Conservation (phyloP, 2,113 vertebrate genomes). For the Paraplagusia blochii region DNA sequence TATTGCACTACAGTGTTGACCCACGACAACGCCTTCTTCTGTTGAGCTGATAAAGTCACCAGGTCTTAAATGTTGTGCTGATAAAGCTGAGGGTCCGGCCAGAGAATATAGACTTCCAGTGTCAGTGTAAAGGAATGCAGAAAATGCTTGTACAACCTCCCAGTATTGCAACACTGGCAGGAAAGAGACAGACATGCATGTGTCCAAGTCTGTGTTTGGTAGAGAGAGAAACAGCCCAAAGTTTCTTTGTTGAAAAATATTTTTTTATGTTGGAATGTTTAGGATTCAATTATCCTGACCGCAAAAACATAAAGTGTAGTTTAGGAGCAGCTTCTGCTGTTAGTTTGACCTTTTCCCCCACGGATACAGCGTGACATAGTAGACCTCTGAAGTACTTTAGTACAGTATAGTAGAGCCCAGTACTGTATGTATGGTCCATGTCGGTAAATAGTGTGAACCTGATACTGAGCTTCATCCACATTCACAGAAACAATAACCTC, state of each 20-base stretch:
- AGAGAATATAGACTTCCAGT: constrained; percentile 26
- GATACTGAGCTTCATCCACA: no score
- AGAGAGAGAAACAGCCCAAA: no score
- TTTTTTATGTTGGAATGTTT: constrained; percentile 13
- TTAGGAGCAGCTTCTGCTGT: not conserved
- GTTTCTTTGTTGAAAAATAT: not conserved
- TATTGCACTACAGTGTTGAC: not conserved
- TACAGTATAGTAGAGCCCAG: no score
- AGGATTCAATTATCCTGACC: not conserved
- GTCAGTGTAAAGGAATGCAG: constrained; percentile 60
- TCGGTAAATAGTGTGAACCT: no score
- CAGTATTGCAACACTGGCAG: constrained; percentile 44
- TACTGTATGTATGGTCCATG: no score
- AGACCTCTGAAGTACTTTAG: no score
- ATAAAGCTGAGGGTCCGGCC: constrained; percentile 43
- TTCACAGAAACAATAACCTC: no score
- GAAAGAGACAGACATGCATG: constrained; percentile 13
- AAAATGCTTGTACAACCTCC: constrained; percentile 69
- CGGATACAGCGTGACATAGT: no score
- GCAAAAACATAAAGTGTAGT: not conserved
- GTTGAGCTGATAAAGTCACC: constrained; percentile 36
- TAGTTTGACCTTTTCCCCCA: no score
- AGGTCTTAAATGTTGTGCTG: constrained; percentile 50
- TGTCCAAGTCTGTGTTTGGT: constrained; percentile 22
- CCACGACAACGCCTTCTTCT: constrained; percentile 7